Base-by-base conservation (phyloP, 2,797 vertebrate species). In the Poeciliopsis turneri region DNA sequence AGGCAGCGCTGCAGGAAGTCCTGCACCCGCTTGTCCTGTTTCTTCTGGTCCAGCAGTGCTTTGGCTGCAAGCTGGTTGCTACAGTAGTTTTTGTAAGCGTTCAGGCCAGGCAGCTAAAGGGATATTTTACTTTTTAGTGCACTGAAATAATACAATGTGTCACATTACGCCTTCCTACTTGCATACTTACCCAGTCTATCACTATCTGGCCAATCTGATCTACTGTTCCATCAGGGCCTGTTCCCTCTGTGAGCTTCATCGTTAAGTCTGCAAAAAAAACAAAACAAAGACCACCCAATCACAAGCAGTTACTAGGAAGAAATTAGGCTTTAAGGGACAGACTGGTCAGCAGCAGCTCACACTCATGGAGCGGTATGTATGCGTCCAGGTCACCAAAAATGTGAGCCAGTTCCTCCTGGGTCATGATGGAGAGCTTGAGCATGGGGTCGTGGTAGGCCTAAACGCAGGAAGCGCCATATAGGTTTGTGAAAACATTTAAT, bases 381-480 rank as follows among this genome's bases (percentile, higher is more conserved):
- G 98, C 97, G 76, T 99, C 97, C 93, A 99, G 91, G 88, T 98
- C 97, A 28, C 98, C 98, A 90, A 99, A 99, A 84, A 99, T 99
- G 71, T 98, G 97, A 30, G 95, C 94, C 68, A 99, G 94, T 20
- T 99, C 98, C 82, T 97, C 97, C 90, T 97, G 97, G 0, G 97
- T 98, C 97, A 99, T 99, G 89, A 99, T 98, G n/a, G 96, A 97
- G 41, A 99, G 96, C 87, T 99, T 99, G 78, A 99, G 94, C 98
- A 99, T 99, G 0, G 98, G 97, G 73, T 99, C 98, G 1, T 99
- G 98, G 88, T 99, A 99, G 2, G 97, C 98, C 97, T 99, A 53
- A 39, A 85, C 10, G 81, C 13, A 16, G 64, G 28, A 33, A 84
- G 76, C 51, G 30, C 45, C 79, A 36, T 1, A 41, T 2, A 1